Conservation (phyloP, 2,888 invertebrate genomes). For the Vannuccia rotundouncinata region DNA sequence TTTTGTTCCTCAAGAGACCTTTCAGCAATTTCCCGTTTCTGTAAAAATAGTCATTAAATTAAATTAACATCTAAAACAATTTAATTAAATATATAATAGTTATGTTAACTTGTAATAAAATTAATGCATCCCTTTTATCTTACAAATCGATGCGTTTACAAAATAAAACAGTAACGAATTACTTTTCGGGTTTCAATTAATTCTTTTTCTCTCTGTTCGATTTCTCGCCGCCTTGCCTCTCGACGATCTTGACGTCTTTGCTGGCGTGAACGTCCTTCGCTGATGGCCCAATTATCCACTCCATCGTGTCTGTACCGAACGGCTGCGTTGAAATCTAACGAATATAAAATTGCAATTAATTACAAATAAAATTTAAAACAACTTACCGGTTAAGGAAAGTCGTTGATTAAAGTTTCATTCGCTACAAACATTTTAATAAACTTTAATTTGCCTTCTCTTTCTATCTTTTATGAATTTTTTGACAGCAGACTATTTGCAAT, state of each 20-base stretch:
- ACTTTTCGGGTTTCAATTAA: neutral
- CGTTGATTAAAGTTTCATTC: too few species aligned
- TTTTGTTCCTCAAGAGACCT: neutral
- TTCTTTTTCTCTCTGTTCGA: neutral
- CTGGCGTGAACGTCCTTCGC: neutral
- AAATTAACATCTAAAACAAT: neutral
- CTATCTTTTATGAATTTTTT: too few species aligned
- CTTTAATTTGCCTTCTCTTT: too few species aligned
- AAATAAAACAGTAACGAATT: too few species aligned
- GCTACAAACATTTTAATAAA: too few species aligned
- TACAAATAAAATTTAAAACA: too few species aligned
- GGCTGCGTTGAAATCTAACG: neutral
- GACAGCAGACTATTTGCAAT: too few species aligned
- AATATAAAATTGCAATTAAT: too few species aligned
- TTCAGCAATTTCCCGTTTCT: neutral
- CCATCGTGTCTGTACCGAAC: neutral
- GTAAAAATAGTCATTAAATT: neutral
- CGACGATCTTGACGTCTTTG: neutral
- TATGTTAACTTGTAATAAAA: neutral
- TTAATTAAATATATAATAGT: neutral
- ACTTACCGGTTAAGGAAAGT: too few species aligned
- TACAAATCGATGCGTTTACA: neutral
- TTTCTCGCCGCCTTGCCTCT: neutral
- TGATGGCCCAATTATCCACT: neutral
- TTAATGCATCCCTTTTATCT: neutral